Evolutionary conservation across 2,113 vertebrate species (phyloP).

Genomic region (Lampris incognitus): DNA sequence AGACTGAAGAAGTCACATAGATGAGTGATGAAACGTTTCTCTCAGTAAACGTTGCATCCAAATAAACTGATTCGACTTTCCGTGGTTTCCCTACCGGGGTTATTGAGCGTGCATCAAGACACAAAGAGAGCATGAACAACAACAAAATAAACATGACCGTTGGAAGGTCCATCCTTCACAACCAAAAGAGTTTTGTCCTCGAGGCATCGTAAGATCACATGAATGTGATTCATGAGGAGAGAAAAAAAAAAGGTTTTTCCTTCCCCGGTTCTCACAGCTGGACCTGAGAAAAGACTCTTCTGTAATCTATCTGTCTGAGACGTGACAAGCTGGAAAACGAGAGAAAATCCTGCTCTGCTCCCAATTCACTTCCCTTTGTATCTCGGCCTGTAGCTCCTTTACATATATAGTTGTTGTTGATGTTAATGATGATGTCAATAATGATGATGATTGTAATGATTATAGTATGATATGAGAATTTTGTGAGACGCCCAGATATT

Average conservation of each 20-base stretch:
- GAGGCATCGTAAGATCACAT: neutral
- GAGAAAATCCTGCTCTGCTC: neutral
- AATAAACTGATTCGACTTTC: too few relatives aligned
- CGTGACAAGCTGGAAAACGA: neutral
- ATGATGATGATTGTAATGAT: neutral
- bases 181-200: neutral
- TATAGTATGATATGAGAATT: neutral
- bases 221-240: neutral
- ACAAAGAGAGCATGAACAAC: too few relatives aligned
- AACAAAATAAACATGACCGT: neutral
- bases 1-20: too few relatives aligned
- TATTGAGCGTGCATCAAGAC: too few relatives aligned
- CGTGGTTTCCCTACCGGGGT: too few relatives aligned
- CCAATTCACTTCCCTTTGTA: neutral
- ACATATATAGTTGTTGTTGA: neutral
- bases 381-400: neutral
- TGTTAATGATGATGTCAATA: neutral
- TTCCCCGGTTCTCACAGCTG: neutral
- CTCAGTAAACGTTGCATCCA: too few relatives aligned
- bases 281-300: neutral
- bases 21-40: too few relatives aligned
- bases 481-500: neutral
- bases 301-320: neutral
- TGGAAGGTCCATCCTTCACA: neutral
- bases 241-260: neutral